A percentile compares a stretch with the other conserved stretches of the same genome.
These are phyloP conservation scores for Globia sparganii DNA, from an alignment of 2,888 invertebrate genomes.

Conservation along the genomic window DNA sequence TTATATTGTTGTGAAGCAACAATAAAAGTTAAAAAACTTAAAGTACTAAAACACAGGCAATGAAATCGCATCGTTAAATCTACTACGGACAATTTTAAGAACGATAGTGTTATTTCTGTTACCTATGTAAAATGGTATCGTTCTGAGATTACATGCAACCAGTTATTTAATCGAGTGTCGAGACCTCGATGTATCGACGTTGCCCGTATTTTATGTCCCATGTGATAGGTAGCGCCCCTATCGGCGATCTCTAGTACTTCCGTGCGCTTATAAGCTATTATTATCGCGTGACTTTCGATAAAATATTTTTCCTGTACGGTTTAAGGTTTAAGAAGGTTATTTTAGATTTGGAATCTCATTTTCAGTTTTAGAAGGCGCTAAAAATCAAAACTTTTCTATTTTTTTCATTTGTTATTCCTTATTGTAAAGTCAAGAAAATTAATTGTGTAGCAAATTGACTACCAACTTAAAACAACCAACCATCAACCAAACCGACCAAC, in stretches of 20 bases:
- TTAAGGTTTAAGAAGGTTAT: not conserved
- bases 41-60: not conserved
- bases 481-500: not conserved
- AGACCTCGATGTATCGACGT: conserved; percentile 33
- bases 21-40: not conserved
- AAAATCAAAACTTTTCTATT: not conserved
- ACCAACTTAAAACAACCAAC: not conserved
- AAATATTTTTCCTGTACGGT: not conserved
- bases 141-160: conserved; percentile 7
- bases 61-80: not conserved
- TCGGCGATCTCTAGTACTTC: conserved; percentile 48
- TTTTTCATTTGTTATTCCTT: not conserved
- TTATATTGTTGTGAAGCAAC: not conserved
- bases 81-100: not conserved
- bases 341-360: not conserved
- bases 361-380: not conserved
- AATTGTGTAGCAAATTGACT: not conserved
- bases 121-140: not conserved
- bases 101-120: not conserved
- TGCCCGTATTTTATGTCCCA: conserved; percentile 39
- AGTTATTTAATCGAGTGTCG: conserved; percentile 51
- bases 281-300: conserved; percentile 14
- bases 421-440: not conserved
- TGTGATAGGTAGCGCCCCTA: conserved; percentile 40
- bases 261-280: conserved; percentile 25